These are phyloP conservation scores for Lycocorax pyrrhopterus DNA, from an alignment of 2,113 vertebrate species.

Conservation along the genomic window DNA sequence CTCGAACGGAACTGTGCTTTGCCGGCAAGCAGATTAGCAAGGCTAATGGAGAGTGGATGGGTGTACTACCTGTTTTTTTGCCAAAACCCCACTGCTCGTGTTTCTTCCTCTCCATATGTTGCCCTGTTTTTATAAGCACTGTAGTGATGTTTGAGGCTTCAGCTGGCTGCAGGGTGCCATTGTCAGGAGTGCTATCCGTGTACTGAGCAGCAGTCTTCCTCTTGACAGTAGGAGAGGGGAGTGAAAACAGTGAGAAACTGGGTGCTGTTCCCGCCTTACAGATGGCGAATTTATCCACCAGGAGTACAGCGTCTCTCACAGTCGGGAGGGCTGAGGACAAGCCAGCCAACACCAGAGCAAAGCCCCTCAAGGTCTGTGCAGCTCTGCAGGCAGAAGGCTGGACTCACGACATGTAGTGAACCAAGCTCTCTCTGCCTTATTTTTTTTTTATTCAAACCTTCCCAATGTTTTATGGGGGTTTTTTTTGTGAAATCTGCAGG, in stretches of 20 bases:
- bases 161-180: not conserved
- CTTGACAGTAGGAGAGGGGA: not conserved
- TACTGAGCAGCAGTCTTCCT: not conserved
- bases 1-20: not conserved
- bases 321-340: not conserved
- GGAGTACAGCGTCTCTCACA: not conserved
- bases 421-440: not conserved
- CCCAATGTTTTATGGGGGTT: not conserved
- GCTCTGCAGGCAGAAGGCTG: not conserved
- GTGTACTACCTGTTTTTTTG: not conserved
- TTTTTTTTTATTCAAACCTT: not conserved
- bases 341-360: not conserved
- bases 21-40: not conserved
- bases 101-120: constrained; percentile 48
- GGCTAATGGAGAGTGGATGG: not conserved
- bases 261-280: not conserved
- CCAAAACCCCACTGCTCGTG: not conserved
- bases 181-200: not conserved
- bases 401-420: not conserved
- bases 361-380: accelerated
- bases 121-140: not conserved
- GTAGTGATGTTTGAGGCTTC: not conserved
- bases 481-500: not conserved
- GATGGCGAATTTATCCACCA: not conserved
- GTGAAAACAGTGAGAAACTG: not conserved